Evolutionary conservation across 2,888 invertebrate species (phyloP), one percentile per base, ranked within the genome.

Genomic region (Iselma pallidipennis): DNA sequence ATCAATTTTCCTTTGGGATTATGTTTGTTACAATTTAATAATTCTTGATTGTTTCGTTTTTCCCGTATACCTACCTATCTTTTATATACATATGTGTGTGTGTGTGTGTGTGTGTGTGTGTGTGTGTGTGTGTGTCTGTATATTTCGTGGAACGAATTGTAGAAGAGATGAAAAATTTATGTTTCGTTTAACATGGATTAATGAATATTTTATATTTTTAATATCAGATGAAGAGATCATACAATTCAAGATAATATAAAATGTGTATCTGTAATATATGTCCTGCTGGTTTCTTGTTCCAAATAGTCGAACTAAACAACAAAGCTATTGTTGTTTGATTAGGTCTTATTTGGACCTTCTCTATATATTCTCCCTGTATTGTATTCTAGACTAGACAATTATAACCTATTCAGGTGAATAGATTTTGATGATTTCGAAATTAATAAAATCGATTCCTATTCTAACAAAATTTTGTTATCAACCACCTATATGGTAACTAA

Each of bases 321-420:
- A 57, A 1, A 21, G 2, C 53, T 56, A 57, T 64, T 61, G 64
- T 64, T 61, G 55, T 57, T 60, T 57, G 57, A 64, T 61, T 61
- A 52, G 52, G 45, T 51, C 51, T 64, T 64, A 61, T 64, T 60
- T 21, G 45, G 2, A 31, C 26, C 45, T 53, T 23, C 1, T 23
- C 19, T 21, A 12, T 23, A 29, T 51, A 42, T 19, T 31, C 42
- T 49, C 58, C 31, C 52, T 45, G 2, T 45, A 19, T 61, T 64
- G 60, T 57, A 45, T 54, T 60, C 53, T 19, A 42, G 28, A 45
- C 49, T 48, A 31, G n/a, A 48, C 37, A 59, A 63, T 60, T 63
- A 60, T 63, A 45, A 21, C 53, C 63, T 48, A 57, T 62, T 62
- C 61, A 54, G n/a, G 23, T 45, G 45, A 23, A 57, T 54, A 51